Evolutionary conservation across 1,140 invertebrate genomes (phyloP).

Genomic region (Drosophila subobscura): DNA sequence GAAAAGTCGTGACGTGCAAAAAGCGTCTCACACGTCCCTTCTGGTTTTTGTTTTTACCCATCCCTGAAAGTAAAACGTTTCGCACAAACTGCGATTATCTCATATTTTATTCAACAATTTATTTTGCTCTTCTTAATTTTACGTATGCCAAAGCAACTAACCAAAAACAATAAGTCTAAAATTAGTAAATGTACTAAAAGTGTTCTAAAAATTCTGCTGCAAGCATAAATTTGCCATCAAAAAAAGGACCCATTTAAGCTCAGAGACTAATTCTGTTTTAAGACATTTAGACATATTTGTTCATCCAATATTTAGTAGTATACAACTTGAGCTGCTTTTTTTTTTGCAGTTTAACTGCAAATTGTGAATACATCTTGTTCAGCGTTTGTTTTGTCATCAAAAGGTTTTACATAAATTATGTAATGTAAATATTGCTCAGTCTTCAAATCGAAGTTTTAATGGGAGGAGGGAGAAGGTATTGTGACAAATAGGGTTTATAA

Average conservation of each 20-base stretch:
- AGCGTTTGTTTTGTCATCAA: slow-evolving; percentile 13
- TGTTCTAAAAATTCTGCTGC: slow-evolving; percentile 1
- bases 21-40: no score
- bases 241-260: slow-evolving; percentile 8
- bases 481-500: slow-evolving; percentile 9
- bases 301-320: slow-evolving; percentile 16
- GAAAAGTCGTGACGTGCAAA: no score
- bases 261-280: background rate
- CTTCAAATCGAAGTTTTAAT: slow-evolving; percentile 35
- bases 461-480: background rate
- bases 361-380: slow-evolving; percentile 9
- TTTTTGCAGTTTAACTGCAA: slow-evolving; percentile 24
- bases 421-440: slow-evolving; percentile 18
- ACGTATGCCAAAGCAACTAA: slow-evolving; percentile 20
- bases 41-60: no score
- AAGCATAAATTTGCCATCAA: slow-evolving; percentile 1
- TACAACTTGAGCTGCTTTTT: slow-evolving; percentile 12
- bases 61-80: background rate
- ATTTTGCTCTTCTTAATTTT: slow-evolving; percentile 11
- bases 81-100: background rate
- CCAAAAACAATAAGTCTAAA: background rate
- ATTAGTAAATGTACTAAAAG: background rate
- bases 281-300: slow-evolving; percentile 10
- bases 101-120: slow-evolving; percentile 43
- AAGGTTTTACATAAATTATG: no score